Evolutionary conservation across 37 sponge, comb jelly and placozoan genomes (phyloP).

Genomic region (Eunapius fragilis): DNA sequence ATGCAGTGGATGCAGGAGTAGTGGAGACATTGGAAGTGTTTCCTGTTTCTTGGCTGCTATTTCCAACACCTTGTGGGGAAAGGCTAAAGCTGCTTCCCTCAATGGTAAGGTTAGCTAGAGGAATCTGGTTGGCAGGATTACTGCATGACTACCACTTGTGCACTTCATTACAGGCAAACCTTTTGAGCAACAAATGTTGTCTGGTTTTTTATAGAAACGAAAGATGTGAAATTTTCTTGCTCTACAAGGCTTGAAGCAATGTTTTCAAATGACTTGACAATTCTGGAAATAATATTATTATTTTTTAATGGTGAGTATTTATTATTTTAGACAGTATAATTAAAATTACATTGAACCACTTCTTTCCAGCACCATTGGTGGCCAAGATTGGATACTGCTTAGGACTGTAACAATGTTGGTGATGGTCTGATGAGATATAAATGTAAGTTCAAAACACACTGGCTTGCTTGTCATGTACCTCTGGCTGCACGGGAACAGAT

Average conservation of each 20-base stretch:
- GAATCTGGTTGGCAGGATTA: not conserved
- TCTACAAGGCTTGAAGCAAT: constrained; percentile 13
- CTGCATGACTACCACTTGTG: not conserved
- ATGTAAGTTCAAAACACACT: not conserved
- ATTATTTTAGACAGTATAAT: too few species aligned
- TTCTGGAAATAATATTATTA: not conserved
- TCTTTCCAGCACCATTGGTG: not conserved
- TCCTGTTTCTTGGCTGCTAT: not conserved
- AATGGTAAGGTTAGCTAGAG: not conserved
- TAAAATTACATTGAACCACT: not conserved
- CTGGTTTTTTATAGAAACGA: not conserved
- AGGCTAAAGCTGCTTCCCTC: not conserved
- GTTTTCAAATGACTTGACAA: constrained; percentile 45
- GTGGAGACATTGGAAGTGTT: not conserved
- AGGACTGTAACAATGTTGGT: not conserved
- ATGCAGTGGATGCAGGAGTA: not conserved
- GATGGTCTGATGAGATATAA: not conserved
- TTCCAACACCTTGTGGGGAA: not conserved
- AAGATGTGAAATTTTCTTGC: constrained; percentile 11
- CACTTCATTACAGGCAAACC: constrained; percentile 6
- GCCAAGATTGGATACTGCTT: not conserved
- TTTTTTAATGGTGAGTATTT: not conserved
- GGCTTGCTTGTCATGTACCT: not conserved
- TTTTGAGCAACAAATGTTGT: constrained; percentile 17
- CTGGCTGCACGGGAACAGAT: not conserved